These are phyloP conservation scores for Thaleichthys pacificus DNA, from an alignment of 2,797 vertebrate genomes.

Conservation along the genomic window DNA sequence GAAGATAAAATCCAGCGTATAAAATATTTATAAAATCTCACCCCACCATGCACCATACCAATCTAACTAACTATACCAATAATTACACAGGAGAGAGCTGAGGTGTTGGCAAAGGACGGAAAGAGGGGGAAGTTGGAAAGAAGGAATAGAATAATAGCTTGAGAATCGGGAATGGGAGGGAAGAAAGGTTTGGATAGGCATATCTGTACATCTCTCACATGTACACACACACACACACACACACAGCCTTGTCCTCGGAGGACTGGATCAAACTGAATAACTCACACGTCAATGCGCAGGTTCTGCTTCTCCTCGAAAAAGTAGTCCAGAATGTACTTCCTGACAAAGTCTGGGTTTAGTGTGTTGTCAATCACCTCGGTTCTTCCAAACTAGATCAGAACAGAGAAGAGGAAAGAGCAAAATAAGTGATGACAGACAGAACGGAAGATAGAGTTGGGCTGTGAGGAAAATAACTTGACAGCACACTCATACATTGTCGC, in stretches of 20 bases:
- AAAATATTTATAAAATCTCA: conserved; percentile 65
- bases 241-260: conserved; percentile 31
- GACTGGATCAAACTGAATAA: conserved; percentile 62
- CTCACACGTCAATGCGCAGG: conserved; percentile 95
- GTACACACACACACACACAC: conserved; percentile 15
- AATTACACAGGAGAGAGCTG: conserved; percentile 60
- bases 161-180: conserved; percentile 18
- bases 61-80: too few relatives aligned
- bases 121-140: background rate
- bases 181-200: conserved; percentile 29
- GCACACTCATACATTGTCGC: too few relatives aligned
- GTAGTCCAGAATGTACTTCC: conserved; percentile 94
- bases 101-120: conserved; percentile 29
- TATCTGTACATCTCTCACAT: conserved; percentile 12
- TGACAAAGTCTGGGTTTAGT: conserved; percentile 93
- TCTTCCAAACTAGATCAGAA: conserved; percentile 84
- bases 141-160: background rate
- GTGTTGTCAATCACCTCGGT: conserved; percentile 96
- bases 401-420: conserved; percentile 22
- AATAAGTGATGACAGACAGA: conserved; percentile 1
- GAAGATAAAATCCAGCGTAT: conserved; percentile 62
- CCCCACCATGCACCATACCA: conserved; percentile 46
- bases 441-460: conserved; percentile 9
- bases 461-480: background rate
- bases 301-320: conserved; percentile 98